Conservation (phyloP, 1,140 invertebrate genomes). For the Octopus sinensis region DNA sequence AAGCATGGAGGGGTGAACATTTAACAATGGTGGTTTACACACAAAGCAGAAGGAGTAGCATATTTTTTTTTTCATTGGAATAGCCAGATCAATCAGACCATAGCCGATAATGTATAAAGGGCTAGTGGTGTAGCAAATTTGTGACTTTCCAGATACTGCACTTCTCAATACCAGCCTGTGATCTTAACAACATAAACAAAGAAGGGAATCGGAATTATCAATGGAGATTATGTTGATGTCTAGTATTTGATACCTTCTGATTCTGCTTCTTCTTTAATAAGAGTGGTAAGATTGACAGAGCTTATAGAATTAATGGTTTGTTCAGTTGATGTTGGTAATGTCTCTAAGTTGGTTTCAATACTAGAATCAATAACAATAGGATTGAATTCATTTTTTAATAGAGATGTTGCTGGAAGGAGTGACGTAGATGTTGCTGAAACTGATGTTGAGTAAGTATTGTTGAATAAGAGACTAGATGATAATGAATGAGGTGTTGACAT, state of each 20-base stretch:
- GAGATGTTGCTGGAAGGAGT: not conserved
- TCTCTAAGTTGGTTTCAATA: not conserved
- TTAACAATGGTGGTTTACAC: too few species aligned
- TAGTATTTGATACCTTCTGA: not conserved
- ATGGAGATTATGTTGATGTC: not conserved
- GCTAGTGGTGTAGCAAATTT: too few species aligned
- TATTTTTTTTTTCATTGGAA: too few species aligned
- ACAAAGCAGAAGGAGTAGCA: too few species aligned
- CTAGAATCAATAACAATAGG: not conserved
- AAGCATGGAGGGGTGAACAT: too few species aligned
- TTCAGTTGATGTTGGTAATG: not conserved
- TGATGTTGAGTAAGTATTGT: too few species aligned
- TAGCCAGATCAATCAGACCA: too few species aligned
- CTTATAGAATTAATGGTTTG: not conserved
- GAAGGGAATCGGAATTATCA: too few species aligned
- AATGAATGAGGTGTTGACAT: not conserved
- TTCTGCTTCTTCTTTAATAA: slow-evolving; percentile 10
- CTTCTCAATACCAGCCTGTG: too few species aligned
- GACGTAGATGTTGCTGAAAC: not conserved
- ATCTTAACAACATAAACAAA: too few species aligned
- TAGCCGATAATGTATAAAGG: too few species aligned
- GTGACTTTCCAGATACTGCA: too few species aligned
- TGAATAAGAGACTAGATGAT: not conserved
- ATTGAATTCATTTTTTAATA: not conserved
- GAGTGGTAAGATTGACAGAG: not conserved